Percentiles rank a stretch among this genome's conserved stretches.
Evolutionary conservation across 2,797 vertebrate species (phyloP).

Genomic region (Acanthurus tractus): DNA sequence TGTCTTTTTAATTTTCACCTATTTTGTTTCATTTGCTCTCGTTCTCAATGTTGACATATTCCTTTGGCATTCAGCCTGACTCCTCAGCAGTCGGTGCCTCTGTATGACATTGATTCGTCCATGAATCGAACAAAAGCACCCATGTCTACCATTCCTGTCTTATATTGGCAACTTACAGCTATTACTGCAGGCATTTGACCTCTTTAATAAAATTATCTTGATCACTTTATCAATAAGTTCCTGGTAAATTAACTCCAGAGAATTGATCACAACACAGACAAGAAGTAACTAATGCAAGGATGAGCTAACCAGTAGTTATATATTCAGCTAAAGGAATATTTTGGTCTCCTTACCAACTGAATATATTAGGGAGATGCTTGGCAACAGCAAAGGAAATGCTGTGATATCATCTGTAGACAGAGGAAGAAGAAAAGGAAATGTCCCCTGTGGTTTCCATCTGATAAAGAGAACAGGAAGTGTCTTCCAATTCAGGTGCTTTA

Average conservation of each 20-base stretch:
- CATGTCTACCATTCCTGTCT: slow-evolving; percentile 30
- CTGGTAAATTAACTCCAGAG: slow-evolving; percentile 57
- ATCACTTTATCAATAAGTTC: slow-evolving; percentile 70
- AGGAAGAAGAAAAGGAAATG: slow-evolving; percentile 51
- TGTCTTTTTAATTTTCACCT: background rate
- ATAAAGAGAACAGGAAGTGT: slow-evolving; percentile 55
- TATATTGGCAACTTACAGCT: slow-evolving; percentile 56
- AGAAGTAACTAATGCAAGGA: slow-evolving; percentile 19
- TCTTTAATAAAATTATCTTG: slow-evolving; percentile 68
- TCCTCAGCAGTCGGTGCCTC: slow-evolving; percentile 25
- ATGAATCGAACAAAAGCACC: slow-evolving; percentile 52
- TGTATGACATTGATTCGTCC: slow-evolving; percentile 53
- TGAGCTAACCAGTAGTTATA: slow-evolving; percentile 15
- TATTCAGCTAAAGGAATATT: slow-evolving; percentile 53
- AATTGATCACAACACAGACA: slow-evolving; percentile 33
- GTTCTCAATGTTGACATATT: background rate
- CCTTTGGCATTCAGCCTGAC: slow-evolving; percentile 15
- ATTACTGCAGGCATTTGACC: slow-evolving; percentile 71
- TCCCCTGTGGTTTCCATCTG: slow-evolving; percentile 55
- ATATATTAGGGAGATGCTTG: slow-evolving; percentile 43
- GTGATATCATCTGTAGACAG: slow-evolving; percentile 27
- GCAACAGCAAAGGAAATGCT: slow-evolving; percentile 57
- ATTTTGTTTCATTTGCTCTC: slow-evolving; percentile 13
- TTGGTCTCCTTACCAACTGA: slow-evolving; percentile 35
- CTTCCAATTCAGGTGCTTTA: slow-evolving; percentile 35